Base-by-base conservation (phyloP, 2,113 vertebrate genomes). In the Eidolon helvum region DNA sequence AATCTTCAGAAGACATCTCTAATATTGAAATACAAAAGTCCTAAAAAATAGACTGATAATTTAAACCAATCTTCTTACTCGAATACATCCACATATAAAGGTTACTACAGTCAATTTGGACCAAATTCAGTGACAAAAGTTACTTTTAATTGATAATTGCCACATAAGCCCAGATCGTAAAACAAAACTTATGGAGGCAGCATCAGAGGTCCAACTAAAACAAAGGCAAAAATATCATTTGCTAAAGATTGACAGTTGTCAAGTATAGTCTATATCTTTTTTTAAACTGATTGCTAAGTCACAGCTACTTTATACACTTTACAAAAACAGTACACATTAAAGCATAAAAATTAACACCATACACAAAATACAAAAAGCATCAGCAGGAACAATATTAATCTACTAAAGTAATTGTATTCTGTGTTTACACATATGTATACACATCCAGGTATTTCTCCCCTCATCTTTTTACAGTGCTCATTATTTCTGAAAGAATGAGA, bases 301-400 rank as follows among this genome's bases (percentile, higher is more conserved):
- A 98, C 82, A 96, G 96, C 93, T 96, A 97, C 91, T 96, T 96
- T 95, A 97, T 82, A 97, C 95, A 97, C 79, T 94, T 88, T 89
- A 96, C 84, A 77, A 66, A 79, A 94, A 84, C 15, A 84, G 63
- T 77, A 83, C 94, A 96, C 94, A 95, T 69, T 61, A 96, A 97
- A 96, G 38, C 78, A 94, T 92, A 97, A 95, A 97, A 96, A 91
- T 88, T 96, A 98, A 95, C 82, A 94, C 87, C 40, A 98, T 85
- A 97, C 90, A 92, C 43, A 97, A 96, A 71, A 69, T 87, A 90
- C n/a, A 96, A 86, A 78, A 94, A 97, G 61, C 80, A 90, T 94
- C 91, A 96, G 69, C 91, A 97, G 82, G 93, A 98, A 95, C 15
- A 72, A 43, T 96, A 97, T 26, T 86, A 18, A 10, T 97, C 66